A percentile compares a stretch with the other conserved stretches of the same genome.
These are phyloP conservation scores for Siphamia tubifer DNA, from an alignment of 2,113 vertebrate genomes.

Conservation along the genomic window DNA sequence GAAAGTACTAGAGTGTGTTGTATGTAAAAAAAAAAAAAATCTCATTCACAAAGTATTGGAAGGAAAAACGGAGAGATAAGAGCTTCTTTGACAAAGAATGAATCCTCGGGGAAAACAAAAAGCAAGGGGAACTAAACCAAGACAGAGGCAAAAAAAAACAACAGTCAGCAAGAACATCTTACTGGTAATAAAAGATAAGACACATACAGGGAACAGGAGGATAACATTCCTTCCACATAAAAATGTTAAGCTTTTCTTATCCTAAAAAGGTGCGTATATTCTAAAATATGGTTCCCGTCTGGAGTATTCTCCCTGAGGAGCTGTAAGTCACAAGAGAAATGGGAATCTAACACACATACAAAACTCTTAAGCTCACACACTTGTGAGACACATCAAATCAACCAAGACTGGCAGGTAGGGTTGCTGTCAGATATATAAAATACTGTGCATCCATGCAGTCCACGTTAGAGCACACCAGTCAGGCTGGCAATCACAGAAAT, in stretches of 20 bases:
- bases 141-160: background rate
- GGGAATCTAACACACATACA: conserved; percentile 4
- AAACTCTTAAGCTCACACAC: background rate
- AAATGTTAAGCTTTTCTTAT: conserved; percentile 41
- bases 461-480: background rate
- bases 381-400: background rate
- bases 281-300: conserved; percentile 47
- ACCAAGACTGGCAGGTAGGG: background rate
- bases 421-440: background rate
- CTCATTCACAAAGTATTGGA: conserved; percentile 10
- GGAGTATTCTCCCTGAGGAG: background rate
- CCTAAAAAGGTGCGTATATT: conserved; percentile 33
- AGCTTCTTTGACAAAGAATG: background rate
- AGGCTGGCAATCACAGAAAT: conserved; percentile 3
- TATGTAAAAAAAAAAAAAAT: conserved; percentile 42
- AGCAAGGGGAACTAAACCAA: background rate
- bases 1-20: background rate
- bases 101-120: background rate
- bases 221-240: conserved; percentile 67
- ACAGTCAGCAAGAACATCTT: background rate
- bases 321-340: conserved; percentile 29
- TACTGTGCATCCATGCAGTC: background rate
- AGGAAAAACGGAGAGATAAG: background rate
- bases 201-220: background rate
- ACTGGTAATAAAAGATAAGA: background rate